Conservation (phyloP, 2,888 invertebrate species). For the Epinotia nisella region DNA sequence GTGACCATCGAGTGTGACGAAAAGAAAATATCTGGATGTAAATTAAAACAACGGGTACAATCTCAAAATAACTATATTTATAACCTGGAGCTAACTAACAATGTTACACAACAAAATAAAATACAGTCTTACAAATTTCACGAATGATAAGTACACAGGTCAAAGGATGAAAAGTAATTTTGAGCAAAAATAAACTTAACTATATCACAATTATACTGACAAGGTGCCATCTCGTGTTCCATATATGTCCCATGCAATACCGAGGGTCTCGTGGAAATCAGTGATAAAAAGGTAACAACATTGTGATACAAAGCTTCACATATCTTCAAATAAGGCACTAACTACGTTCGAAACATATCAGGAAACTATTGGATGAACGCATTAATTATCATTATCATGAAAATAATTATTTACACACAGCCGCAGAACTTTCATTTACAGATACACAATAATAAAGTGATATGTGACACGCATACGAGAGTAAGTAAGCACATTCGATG, state of each 20-base stretch:
- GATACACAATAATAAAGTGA: conserved; percentile 65
- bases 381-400: conserved; percentile 35
- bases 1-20: neutral
- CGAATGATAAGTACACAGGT: conserved; percentile 82
- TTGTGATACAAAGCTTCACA: conserved; percentile 39
- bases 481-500: conserved; percentile 63
- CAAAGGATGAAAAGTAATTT: conserved; percentile 67
- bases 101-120: conserved; percentile 82
- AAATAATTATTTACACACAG: conserved; percentile 45
- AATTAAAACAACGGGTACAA: conserved; percentile 54
- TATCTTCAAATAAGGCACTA: conserved; percentile 71
- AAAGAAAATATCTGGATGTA: conserved; percentile 12
- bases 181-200: conserved; percentile 75
- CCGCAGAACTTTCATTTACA: conserved; percentile 51
- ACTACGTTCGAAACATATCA: conserved; percentile 50
- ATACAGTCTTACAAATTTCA: conserved; percentile 84
- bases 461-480: conserved; percentile 63
- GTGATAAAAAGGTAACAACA: conserved; percentile 18
- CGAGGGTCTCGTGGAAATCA: conserved; percentile 11
- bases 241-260: conserved; percentile 35
- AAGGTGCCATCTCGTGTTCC: conserved; percentile 60
- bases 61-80: conserved; percentile 83
- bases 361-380: conserved; percentile 40
- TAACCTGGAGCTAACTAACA: conserved; percentile 80
- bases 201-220: conserved; percentile 76